Conservation (phyloP, 2,113 vertebrate genomes). For the Balaeniceps rex region DNA sequence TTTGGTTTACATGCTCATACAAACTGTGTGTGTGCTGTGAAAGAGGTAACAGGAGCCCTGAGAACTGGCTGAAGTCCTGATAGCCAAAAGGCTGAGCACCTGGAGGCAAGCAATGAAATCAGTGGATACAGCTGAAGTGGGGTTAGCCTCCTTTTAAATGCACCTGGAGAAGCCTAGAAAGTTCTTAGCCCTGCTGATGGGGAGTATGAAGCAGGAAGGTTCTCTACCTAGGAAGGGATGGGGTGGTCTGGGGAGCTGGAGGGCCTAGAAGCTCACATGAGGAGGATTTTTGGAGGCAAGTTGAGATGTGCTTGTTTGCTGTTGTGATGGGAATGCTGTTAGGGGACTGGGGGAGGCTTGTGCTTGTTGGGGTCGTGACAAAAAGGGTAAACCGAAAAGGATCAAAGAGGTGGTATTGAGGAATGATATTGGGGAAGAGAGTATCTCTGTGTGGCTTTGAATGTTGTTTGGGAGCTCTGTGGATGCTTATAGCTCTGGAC, state of each 20-base stretch:
- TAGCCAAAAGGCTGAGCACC: neutral
- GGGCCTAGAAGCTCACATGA: neutral
- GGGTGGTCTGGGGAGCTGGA: neutral
- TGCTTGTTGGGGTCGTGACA: rapidly evolving
- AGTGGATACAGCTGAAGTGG: neutral
- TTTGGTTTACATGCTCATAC: neutral
- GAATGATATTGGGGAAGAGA: neutral
- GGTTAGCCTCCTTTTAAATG: neutral
- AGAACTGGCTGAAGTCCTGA: neutral
- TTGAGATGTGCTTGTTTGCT: neutral
- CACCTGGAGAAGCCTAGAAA: neutral
- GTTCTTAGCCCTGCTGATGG: neutral
- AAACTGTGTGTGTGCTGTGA: neutral
- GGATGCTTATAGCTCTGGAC: rapidly evolving
- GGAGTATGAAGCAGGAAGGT: neutral
- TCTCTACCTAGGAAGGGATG: neutral
- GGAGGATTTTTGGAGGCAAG: neutral
- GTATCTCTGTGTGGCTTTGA: neutral
- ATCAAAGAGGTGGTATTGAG: neutral
- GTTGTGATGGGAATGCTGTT: neutral
- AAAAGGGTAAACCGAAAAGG: neutral
- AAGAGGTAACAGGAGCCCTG: neutral
- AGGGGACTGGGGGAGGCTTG: neutral
- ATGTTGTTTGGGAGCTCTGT: neutral
- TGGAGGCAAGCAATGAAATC: neutral